phyloP scores from a whole-genome alignment of 2,888 invertebrate genomes.

The Brachypalpus laphriformis region DNA sequence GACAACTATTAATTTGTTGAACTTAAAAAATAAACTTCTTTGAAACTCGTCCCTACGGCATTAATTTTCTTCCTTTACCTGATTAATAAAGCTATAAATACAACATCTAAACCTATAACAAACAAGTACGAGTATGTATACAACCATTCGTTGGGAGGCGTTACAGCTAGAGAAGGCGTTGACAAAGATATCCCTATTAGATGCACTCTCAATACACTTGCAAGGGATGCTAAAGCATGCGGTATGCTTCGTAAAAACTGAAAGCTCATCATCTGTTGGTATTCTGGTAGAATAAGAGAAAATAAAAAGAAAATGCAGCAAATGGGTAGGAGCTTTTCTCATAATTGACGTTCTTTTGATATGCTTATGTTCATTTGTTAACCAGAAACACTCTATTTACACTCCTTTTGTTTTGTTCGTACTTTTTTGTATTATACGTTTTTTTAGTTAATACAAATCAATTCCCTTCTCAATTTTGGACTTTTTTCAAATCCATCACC shows the following conservation, averaged over 20 bases:
- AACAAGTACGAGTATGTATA: neutral
- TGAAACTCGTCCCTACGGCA: no score
- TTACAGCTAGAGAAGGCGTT: constrained; percentile 41
- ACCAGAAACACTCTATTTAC: no score
- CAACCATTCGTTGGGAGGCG: constrained; percentile 22
- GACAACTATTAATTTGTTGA: no score
- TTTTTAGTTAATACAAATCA: neutral
- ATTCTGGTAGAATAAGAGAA: neutral
- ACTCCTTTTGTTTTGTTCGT: no score
- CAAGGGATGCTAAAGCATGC: constrained; percentile 41
- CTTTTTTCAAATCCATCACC: neutral
- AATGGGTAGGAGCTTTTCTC: constrained; percentile 54
- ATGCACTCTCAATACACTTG: constrained; percentile 25
- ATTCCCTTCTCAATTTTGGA: constrained; percentile 6
- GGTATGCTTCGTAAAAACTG: constrained; percentile 27
- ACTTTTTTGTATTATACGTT: no score
- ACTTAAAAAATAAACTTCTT: no score
- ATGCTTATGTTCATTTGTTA: neutral
- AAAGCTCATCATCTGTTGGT: constrained; percentile 58
- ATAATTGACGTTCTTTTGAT: neutral
- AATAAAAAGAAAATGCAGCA: constrained; percentile 27
- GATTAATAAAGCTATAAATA: neutral
- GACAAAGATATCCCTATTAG: constrained; percentile 30
- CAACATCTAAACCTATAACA: neutral
- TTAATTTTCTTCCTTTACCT: neutral